These are phyloP conservation scores for Diadromus collaris DNA, from an alignment of 2,888 invertebrate genomes.

Conservation along the genomic window DNA sequence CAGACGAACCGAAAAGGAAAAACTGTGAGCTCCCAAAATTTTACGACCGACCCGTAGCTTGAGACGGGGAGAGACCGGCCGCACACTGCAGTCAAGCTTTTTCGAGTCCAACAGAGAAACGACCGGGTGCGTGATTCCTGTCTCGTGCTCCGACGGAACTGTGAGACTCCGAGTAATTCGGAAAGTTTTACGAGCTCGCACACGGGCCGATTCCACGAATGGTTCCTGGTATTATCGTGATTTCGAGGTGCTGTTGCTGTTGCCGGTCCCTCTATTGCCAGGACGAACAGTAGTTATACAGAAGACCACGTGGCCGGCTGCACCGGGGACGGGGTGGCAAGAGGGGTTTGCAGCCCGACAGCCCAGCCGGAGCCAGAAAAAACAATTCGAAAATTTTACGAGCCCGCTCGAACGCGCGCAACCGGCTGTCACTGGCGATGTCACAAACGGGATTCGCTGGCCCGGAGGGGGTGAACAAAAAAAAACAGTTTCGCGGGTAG, in stretches of 20 bases:
- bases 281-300: conserved; percentile 5
- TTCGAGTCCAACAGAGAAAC: background rate
- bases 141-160: background rate
- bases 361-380: conserved; percentile 40
- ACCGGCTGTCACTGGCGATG: conserved; percentile 37
- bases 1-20: conserved; percentile 36
- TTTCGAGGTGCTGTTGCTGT: conserved; percentile 31
- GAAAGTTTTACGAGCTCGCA: conserved; percentile 53
- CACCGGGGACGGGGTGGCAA: background rate
- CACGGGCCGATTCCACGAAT: conserved; percentile 49
- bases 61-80: background rate
- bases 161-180: conserved; percentile 46
- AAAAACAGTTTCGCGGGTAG: conserved; percentile 10
- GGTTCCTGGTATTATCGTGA: conserved; percentile 54
- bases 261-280: background rate
- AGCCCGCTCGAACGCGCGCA: conserved; percentile 25
- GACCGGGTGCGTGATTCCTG: conserved; percentile 24
- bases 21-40: conserved; percentile 50
- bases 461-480: background rate
- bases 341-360: background rate
- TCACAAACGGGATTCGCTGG: conserved; percentile 28
- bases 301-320: conserved; percentile 27
- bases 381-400: conserved; percentile 63
- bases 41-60: conserved; percentile 50
- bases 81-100: background rate